These are phyloP conservation scores for Wiebesia pumilae DNA, from an alignment of 1,140 invertebrate genomes.

Conservation along the genomic window DNA sequence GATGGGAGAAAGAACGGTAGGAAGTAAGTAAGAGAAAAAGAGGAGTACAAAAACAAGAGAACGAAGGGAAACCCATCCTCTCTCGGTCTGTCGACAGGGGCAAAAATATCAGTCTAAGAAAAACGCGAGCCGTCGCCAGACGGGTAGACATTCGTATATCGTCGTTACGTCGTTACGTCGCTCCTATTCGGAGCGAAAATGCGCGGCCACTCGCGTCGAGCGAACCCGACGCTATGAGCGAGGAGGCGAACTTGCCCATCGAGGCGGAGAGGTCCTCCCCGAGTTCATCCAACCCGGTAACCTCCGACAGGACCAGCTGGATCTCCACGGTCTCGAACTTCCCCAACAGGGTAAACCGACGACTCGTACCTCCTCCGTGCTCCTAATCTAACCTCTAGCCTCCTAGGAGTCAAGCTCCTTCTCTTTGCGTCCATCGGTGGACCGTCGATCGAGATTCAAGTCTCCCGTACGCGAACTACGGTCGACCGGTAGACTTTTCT, in stretches of 20 bases:
- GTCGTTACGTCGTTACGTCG: conserved; percentile 11
- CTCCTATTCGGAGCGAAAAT: no score
- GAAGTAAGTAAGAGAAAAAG: background rate
- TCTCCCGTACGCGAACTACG: no score
- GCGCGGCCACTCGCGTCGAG: no score
- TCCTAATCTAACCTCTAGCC: background rate
- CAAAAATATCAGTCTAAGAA: conserved; percentile 5
- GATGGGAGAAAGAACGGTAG: background rate
- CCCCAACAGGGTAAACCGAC: conserved; percentile 35
- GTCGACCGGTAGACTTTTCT: background rate
- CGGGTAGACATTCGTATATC: background rate
- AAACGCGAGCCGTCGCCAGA: background rate
- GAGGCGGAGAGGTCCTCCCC: background rate
- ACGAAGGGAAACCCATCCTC: background rate
- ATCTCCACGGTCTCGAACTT: background rate
- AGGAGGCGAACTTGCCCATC: background rate
- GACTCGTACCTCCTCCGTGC: no score
- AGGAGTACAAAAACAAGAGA: conserved; percentile 13
- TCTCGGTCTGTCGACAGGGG: background rate
- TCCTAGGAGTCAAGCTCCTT: no score
- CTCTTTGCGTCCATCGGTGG: no score
- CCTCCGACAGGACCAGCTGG: background rate
- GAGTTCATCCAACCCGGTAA: background rate
- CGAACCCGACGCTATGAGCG: background rate
- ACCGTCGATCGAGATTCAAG: no score